Percentiles rank a stretch among this genome's conserved stretches.
Evolutionary conservation across 2,113 vertebrate genomes (phyloP).

Genomic region (Cyanistes caeruleus): DNA sequence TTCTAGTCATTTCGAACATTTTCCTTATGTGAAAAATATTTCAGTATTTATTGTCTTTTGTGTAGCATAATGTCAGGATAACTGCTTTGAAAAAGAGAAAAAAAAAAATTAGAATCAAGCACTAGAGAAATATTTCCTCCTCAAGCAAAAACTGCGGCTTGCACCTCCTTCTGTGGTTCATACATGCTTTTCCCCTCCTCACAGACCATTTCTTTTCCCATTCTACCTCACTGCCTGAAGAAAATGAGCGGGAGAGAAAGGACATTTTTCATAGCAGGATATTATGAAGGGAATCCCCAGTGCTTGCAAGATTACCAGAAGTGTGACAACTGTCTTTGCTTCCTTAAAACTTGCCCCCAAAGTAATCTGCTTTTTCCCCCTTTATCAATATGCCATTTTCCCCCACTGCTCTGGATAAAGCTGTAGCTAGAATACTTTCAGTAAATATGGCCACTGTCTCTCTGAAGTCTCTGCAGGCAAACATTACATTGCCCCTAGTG

Average conservation of each 20-base stretch:
- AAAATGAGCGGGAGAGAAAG: not conserved
- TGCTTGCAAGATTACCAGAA: not conserved
- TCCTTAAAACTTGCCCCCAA: not conserved
- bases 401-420: not conserved
- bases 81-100: not conserved
- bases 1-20: not conserved
- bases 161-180: not conserved
- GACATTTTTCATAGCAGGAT: not conserved
- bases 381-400: not conserved
- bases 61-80: not conserved
- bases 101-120: not conserved
- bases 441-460: not conserved
- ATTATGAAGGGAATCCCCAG: not conserved
- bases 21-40: not conserved
- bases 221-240: not conserved
- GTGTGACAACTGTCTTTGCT: not conserved
- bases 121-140: not conserved
- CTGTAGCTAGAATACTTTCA: not conserved
- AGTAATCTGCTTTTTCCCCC: not conserved
- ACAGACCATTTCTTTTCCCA: not conserved
- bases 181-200: not conserved
- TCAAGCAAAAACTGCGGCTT: not conserved
- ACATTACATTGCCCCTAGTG: not conserved
- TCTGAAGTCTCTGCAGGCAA: not conserved
- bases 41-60: not conserved